Conservation (phyloP, 2,888 invertebrate species). For the Eumerus sabulonum region DNA sequence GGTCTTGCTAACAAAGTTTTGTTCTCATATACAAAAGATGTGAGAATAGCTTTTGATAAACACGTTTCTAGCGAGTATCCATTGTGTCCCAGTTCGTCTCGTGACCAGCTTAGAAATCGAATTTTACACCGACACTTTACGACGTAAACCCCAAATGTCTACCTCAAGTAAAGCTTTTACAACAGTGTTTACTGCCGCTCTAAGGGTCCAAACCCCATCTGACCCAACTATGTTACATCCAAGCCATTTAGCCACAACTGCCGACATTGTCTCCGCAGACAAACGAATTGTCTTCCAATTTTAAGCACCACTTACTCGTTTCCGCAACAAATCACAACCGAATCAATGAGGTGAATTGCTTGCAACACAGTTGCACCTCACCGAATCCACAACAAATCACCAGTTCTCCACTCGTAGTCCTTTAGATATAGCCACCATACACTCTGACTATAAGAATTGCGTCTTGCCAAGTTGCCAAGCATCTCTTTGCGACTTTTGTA, state of each 20-base stretch:
- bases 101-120: too few species aligned
- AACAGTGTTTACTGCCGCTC: too few species aligned
- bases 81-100: too few species aligned
- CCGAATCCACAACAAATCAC: constrained; percentile 3
- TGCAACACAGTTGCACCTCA: constrained; percentile 55
- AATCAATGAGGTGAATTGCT: constrained; percentile 23
- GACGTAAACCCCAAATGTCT: too few species aligned
- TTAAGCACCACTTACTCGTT: constrained; percentile 55
- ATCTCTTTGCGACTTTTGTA: constrained; percentile 48
- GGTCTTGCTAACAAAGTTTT: too few species aligned
- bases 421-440: constrained; percentile 1
- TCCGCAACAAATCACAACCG: constrained; percentile 53
- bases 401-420: background rate
- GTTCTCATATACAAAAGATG: too few species aligned
- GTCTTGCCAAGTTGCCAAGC: too few species aligned
- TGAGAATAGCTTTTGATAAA: too few species aligned
- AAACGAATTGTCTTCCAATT: constrained; percentile 48
- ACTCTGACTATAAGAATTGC: background rate
- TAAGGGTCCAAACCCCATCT: too few species aligned
- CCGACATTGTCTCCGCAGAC: constrained; percentile 40
- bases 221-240: background rate
- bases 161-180: too few species aligned
- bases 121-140: too few species aligned
- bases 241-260: constrained; percentile 28
- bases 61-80: too few species aligned